Base-by-base conservation (phyloP, 2,888 invertebrate species). In the Lasiommata megera region DNA sequence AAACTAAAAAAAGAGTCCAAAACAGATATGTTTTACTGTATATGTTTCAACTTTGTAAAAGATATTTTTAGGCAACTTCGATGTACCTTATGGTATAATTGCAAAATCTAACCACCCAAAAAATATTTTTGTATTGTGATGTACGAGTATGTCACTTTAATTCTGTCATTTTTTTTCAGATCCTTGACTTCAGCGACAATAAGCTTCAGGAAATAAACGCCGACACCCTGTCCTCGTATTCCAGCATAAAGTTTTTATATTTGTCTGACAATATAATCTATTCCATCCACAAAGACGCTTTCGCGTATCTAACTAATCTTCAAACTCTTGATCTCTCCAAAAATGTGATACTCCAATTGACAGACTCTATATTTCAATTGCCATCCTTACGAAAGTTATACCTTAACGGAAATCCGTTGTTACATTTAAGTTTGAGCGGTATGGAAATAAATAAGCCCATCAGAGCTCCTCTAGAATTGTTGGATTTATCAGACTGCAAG, bases 321-420 rank as follows among this genome's bases (percentile, higher is more conserved):
- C 85, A 92, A 67, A 91, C 90, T 0, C 71, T 93, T 54, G 93
- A 93, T 66, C 81, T 93, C 6, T 88, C 92, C 1, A 85, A 83
- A 56, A 93, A 93, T 70, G 91, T 91, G 0, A 82, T 93, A 47
- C 69, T 83, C 43, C 75, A 81, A 29, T 74, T 93, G 0, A 92
- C 93, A 0, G 80, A 80, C 38, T 79, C 80, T 1, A 76, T 92
- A 11, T 89, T 94, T 46, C 90, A 92, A 57, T 69, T 94, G 63
- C 92, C 93, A 0, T 86, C 91, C 0, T 73, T 95, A 58, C 84
- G 94, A 53, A 94, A 93, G 72, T 77, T 95, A 18, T 94, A 93
- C 69, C 82, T 94, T 1, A 88, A 79, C 28, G 81, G 91, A 6
- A 93, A 93, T 71, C 82, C 82, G 0, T 71, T 93, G 44, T 69